Evolutionary conservation across 2,797 vertebrate species (phyloP).

Genomic region (Protonibea diacanthus): DNA sequence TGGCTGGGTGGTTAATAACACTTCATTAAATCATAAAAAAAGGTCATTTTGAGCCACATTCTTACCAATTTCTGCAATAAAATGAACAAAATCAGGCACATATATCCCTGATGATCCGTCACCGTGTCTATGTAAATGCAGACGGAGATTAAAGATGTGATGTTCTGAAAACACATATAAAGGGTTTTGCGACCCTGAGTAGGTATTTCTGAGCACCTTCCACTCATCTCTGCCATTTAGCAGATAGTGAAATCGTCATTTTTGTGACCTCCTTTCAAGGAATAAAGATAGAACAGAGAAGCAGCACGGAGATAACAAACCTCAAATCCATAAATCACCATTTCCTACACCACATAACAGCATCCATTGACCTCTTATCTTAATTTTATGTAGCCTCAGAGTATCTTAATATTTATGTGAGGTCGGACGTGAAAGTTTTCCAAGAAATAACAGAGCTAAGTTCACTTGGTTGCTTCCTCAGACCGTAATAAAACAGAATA

Average conservation of each 20-base stretch:
- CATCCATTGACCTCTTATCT: background rate
- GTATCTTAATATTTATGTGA: background rate
- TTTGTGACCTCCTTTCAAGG: conserved; percentile 5
- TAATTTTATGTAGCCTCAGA: background rate
- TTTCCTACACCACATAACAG: background rate
- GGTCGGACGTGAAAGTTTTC: background rate
- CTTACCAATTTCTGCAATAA: background rate
- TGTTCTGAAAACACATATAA: conserved; percentile 8
- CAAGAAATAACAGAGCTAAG: background rate
- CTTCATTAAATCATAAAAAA: no score
- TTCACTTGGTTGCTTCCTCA: background rate
- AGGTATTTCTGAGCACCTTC: background rate
- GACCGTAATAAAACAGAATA: background rate
- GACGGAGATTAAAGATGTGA: conserved; percentile 2
- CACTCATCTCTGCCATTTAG: background rate
- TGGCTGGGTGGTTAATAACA: no score
- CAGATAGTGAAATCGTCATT: background rate
- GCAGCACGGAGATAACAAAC: background rate
- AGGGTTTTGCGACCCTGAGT: background rate
- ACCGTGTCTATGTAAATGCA: background rate
- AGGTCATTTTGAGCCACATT: background rate
- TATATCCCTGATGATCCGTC: background rate
- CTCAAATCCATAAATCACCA: background rate
- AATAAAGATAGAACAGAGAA: background rate
- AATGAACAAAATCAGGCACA: background rate